These are phyloP conservation scores for Arge pagana DNA, from an alignment of 2,888 invertebrate species.

Conservation along the genomic window DNA sequence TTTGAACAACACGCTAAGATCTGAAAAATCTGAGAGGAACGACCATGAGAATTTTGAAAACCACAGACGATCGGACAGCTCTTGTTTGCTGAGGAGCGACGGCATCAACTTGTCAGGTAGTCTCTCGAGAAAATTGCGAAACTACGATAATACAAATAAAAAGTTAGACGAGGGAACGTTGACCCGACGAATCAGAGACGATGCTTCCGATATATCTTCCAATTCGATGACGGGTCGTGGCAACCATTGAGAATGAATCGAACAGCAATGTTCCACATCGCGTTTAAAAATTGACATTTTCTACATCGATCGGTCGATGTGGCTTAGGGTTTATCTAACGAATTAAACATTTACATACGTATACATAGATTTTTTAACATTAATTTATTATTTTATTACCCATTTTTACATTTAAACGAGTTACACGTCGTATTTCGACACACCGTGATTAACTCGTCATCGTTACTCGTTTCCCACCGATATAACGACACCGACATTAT, in stretches of 20 bases:
- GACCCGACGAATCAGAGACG: constrained; percentile 45
- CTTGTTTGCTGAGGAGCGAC: constrained; percentile 40
- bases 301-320: no score
- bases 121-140: constrained; percentile 45
- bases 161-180: constrained; percentile 43
- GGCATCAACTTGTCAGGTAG: constrained; percentile 45
- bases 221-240: constrained; percentile 44
- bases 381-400: no score
- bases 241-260: constrained; percentile 39
- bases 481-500: no score
- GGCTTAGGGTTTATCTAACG: no score
- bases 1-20: constrained; percentile 46
- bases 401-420: no score
- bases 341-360: no score
- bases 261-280: no score
- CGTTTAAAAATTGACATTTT: no score
- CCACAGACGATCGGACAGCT: constrained; percentile 35
- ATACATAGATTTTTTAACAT: no score
- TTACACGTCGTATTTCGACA: no score
- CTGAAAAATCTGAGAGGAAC: constrained; percentile 46
- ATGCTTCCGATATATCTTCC: constrained; percentile 46
- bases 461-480: no score
- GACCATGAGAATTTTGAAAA: constrained; percentile 49
- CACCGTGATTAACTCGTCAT: no score
- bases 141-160: constrained; percentile 48